phyloP scores from a whole-genome alignment of 2,113 vertebrate genomes.

The Thymallus thymallus region DNA sequence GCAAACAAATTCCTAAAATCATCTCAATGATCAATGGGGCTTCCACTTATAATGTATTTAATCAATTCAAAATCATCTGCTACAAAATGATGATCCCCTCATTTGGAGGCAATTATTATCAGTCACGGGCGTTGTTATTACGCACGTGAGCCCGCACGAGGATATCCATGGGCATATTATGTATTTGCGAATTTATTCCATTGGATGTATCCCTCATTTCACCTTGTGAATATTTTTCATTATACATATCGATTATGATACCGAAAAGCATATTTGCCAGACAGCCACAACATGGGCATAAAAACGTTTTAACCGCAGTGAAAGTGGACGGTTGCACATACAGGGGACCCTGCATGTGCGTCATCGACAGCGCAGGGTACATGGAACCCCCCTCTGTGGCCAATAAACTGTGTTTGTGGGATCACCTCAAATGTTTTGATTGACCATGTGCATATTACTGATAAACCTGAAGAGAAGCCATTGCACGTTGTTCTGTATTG shows the following conservation, averaged over 20 bases:
- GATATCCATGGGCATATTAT: background rate
- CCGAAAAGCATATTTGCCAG: background rate
- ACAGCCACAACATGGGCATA: background rate
- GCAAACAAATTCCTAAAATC: slow-evolving; percentile 53
- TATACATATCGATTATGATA: background rate
- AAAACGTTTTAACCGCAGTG: background rate
- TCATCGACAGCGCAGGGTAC: background rate
- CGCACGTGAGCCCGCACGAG: background rate
- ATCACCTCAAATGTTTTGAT: slow-evolving; percentile 48
- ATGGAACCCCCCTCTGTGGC: background rate
- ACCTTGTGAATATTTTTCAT: background rate
- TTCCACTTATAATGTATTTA: slow-evolving; percentile 23
- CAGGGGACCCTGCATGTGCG: background rate
- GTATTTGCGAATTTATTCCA: background rate
- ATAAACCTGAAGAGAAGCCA: slow-evolving; percentile 49
- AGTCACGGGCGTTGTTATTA: slow-evolving; percentile 28
- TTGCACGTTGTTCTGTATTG: background rate
- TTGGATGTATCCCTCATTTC: background rate
- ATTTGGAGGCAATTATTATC: slow-evolving; percentile 43
- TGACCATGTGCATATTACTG: slow-evolving; percentile 53
- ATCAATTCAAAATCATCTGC: slow-evolving; percentile 26
- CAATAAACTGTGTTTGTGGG: slow-evolving; percentile 23
- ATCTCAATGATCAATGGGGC: slow-evolving; percentile 50
- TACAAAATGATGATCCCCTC: slow-evolving; percentile 57
- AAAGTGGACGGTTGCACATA: no score